phyloP scores from a whole-genome alignment of 2,888 invertebrate species.

The Argyresthia goedartella region DNA sequence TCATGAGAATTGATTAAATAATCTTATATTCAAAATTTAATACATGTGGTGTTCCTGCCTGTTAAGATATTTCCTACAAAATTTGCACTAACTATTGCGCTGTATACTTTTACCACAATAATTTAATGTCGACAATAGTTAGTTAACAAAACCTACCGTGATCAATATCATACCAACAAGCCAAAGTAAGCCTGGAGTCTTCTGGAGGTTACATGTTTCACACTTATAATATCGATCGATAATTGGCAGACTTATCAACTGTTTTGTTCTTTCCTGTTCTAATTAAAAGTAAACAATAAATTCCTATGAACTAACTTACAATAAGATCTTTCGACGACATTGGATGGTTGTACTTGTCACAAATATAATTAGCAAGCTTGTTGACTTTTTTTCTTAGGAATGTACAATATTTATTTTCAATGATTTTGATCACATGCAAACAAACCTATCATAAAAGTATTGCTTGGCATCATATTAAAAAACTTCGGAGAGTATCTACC shows the following conservation, averaged over 20 bases:
- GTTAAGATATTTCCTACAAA: constrained; percentile 42
- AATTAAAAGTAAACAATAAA: constrained; percentile 16
- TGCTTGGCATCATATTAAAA: no score
- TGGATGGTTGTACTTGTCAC: constrained; percentile 57
- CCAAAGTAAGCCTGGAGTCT: background rate
- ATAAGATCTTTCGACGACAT: constrained; percentile 43
- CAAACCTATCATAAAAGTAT: no score
- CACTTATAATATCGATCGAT: constrained; percentile 30
- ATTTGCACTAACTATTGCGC: constrained; percentile 33
- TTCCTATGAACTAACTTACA: constrained; percentile 46
- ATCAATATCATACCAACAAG: background rate
- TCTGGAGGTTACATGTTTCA: constrained; percentile 8
- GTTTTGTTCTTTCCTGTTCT: constrained; percentile 37
- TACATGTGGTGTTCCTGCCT: constrained; percentile 48
- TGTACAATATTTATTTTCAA: constrained; percentile 22
- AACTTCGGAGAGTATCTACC: background rate
- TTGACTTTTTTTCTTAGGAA: constrained; percentile 31
- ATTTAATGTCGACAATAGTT: constrained; percentile 16
- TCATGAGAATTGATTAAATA: constrained; percentile 65
- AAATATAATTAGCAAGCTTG: constrained; percentile 18
- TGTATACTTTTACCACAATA: constrained; percentile 45
- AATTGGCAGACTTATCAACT: constrained; percentile 21
- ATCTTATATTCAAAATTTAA: constrained; percentile 49
- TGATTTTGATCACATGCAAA: background rate
- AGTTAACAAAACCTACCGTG: constrained; percentile 16